These are phyloP conservation scores for Nycticebus coucang DNA, from an alignment of 2,113 vertebrate genomes.

Conservation along the genomic window DNA sequence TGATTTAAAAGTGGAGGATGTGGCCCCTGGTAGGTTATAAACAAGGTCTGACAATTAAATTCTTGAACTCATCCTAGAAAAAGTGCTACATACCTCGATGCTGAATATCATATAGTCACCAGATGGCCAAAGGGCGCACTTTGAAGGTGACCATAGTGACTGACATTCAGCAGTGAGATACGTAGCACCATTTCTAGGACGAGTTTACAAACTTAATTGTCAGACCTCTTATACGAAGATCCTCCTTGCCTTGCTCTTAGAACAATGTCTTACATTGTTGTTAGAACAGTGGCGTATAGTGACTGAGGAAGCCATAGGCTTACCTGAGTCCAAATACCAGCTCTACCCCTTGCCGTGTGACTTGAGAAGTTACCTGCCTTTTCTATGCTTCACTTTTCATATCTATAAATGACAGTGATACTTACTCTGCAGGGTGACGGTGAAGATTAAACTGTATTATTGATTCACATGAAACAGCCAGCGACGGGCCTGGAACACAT, in stretches of 20 bases:
- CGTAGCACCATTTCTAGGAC: too few species aligned
- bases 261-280: too few species aligned
- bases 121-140: too few species aligned
- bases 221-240: too few species aligned
- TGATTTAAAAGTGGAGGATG: not conserved
- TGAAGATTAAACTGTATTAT: not conserved
- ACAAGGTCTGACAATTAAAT: not conserved
- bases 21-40: accelerated
- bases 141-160: too few species aligned
- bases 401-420: not conserved
- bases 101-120: too few species aligned
- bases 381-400: not conserved
- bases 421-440: not conserved
- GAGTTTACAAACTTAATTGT: too few species aligned
- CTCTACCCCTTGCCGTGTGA: not conserved
- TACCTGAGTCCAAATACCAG: not conserved
- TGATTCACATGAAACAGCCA: not conserved
- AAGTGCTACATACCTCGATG: too few species aligned
- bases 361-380: conserved; percentile 30
- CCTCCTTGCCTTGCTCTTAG: not conserved
- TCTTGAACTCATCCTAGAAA: too few species aligned
- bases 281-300: not conserved
- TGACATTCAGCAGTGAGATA: too few species aligned
- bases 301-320: accelerated
- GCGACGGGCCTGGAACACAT: not conserved